Evolutionary conservation across 53 echinoderm and acorn worm species (phyloP).

Genomic region (Mesocentrotus franciscanus): DNA sequence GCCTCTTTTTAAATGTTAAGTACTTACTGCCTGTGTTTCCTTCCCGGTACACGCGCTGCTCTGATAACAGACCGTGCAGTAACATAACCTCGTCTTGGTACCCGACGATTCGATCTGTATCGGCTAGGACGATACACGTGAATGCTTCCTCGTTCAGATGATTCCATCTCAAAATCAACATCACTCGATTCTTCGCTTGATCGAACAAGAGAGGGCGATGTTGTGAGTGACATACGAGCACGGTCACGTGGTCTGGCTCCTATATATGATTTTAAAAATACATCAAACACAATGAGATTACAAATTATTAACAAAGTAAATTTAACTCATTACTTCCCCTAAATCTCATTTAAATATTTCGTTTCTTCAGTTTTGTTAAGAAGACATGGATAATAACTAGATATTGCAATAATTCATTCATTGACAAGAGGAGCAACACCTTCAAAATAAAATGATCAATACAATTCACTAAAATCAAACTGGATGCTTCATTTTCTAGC

Average conservation of each 20-base stretch:
- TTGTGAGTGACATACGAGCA: constrained; percentile 72
- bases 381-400: no score
- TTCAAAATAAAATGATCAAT: no score
- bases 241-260: constrained; percentile 68
- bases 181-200: constrained; percentile 81
- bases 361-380: no score
- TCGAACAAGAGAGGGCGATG: constrained; percentile 73
- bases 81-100: constrained; percentile 84
- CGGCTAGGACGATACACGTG: constrained; percentile 83
- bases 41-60: constrained; percentile 76
- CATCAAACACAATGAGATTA: not conserved
- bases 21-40: constrained; percentile 87
- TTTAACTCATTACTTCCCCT: no score
- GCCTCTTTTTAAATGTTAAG: no score
- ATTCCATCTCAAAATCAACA: constrained; percentile 76
- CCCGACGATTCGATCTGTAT: constrained; percentile 80
- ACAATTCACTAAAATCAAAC: no score
- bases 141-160: constrained; percentile 75
- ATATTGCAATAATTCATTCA: no score
- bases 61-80: constrained; percentile 81
- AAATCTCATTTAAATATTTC: no score
- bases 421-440: no score
- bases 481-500: no score
- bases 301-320: no score
- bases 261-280: not conserved